These are phyloP conservation scores for Crematogaster levior DNA, from an alignment of 2,888 invertebrate species.

Conservation along the genomic window DNA sequence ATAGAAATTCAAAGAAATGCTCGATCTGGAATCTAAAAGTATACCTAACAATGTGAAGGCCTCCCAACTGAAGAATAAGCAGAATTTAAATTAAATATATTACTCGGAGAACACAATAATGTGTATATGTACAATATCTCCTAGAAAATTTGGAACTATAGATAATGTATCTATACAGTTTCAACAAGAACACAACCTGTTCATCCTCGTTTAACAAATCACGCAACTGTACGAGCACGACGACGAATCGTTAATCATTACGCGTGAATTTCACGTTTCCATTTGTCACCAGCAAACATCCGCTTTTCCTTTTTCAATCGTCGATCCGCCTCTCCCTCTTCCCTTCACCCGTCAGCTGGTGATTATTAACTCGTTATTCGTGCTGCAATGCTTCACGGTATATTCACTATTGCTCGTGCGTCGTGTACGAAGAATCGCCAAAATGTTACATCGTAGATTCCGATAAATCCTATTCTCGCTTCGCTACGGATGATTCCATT, in stretches of 20 bases:
- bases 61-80: background rate
- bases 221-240: constrained; percentile 39
- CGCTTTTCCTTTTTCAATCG: constrained; percentile 47
- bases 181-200: constrained; percentile 32
- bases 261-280: constrained; percentile 54
- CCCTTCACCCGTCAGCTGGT: constrained; percentile 42
- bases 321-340: background rate
- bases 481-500: constrained; percentile 31
- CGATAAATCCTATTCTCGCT: constrained; percentile 47
- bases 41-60: background rate
- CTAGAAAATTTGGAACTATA: constrained; percentile 1
- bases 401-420: constrained; percentile 30
- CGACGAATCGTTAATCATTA: constrained; percentile 58
- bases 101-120: background rate
- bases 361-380: constrained; percentile 59
- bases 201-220: constrained; percentile 60
- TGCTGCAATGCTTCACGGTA: constrained; percentile 34
- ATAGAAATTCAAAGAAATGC: background rate
- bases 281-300: constrained; percentile 56
- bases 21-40: background rate
- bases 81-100: background rate
- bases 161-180: constrained; percentile 10
- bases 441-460: constrained; percentile 51
- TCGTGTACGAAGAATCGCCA: constrained; percentile 37
- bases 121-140: background rate